Conservation (phyloP, 2,888 invertebrate species). For the Cryptops parisi region DNA sequence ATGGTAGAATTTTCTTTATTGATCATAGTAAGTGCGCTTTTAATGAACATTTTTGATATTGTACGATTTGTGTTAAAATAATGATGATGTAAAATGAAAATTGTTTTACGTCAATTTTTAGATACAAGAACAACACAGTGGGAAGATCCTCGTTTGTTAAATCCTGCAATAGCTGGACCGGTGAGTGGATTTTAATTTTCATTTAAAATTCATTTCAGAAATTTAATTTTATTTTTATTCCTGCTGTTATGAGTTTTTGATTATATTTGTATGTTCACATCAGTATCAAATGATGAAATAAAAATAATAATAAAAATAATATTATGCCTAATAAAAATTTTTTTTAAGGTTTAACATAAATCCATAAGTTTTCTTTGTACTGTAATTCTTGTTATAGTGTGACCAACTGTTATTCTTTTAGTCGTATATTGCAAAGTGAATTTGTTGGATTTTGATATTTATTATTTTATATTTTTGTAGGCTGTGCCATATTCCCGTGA, state of each 20-base stretch:
- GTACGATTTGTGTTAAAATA: not conserved
- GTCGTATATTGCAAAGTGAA: no score
- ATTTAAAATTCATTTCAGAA: slow-evolving; percentile 5
- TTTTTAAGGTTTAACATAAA: no score
- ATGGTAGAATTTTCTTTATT: slow-evolving; percentile 95
- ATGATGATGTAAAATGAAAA: slow-evolving; percentile 6
- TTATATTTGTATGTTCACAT: no score
- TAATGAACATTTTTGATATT: not conserved
- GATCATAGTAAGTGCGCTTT: slow-evolving; percentile 71
- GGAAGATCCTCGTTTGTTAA: slow-evolving; percentile 96
- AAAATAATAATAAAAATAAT: no score
- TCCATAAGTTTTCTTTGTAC: no score
- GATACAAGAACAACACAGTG: slow-evolving; percentile 94
- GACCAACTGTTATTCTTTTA: no score
- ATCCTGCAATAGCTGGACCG: slow-evolving; percentile 92
- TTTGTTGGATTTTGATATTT: slow-evolving; percentile 2
- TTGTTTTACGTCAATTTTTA: slow-evolving; percentile 33
- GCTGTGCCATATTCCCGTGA: slow-evolving; percentile 97
- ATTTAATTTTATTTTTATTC: no score
- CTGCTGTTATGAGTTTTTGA: no score
- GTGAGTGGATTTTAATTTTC: slow-evolving; percentile 34
- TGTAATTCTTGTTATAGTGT: no score
- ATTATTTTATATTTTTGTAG: slow-evolving; percentile 30
- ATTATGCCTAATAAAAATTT: no score
- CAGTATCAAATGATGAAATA: no score